Conservation (phyloP, 2,888 invertebrate genomes). For the Acanthopleura granulata region DNA sequence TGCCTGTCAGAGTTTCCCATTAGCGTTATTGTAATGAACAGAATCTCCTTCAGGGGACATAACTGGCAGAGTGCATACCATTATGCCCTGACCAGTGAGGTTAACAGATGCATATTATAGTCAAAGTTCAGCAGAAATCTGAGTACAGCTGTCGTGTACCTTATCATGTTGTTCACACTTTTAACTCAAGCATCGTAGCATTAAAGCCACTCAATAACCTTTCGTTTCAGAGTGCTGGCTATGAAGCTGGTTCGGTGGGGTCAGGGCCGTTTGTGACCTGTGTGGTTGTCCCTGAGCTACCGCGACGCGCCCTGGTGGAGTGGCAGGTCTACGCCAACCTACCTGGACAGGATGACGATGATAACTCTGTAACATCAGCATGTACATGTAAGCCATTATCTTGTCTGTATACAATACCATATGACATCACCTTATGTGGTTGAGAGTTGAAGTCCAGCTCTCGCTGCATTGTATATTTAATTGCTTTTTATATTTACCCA, state of each 20-base stretch:
- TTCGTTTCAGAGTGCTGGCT: background rate
- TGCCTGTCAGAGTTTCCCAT: too few species aligned
- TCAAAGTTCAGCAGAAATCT: background rate
- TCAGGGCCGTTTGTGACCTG: conserved; percentile 52
- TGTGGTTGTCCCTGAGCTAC: conserved; percentile 84
- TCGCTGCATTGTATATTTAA: too few species aligned
- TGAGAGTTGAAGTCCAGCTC: too few species aligned
- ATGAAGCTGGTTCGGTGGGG: background rate
- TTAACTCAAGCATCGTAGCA: background rate
- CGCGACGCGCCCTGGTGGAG: conserved; percentile 85
- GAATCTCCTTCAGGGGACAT: too few species aligned
- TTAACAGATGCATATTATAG: background rate
- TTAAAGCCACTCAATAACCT: background rate
- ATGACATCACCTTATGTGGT: too few species aligned
- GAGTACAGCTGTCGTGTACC: background rate
- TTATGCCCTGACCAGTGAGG: too few species aligned
- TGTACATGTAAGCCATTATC: background rate
- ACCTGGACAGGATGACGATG: background rate
- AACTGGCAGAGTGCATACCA: too few species aligned
- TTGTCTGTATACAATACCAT: too few species aligned
- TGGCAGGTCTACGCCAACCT: conserved; percentile 80
- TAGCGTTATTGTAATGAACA: too few species aligned
- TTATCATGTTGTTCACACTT: background rate
- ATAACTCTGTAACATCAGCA: background rate
- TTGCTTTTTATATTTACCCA: too few species aligned